phyloP scores from a whole-genome alignment of 2,888 invertebrate species.

The Tipula helvola region DNA sequence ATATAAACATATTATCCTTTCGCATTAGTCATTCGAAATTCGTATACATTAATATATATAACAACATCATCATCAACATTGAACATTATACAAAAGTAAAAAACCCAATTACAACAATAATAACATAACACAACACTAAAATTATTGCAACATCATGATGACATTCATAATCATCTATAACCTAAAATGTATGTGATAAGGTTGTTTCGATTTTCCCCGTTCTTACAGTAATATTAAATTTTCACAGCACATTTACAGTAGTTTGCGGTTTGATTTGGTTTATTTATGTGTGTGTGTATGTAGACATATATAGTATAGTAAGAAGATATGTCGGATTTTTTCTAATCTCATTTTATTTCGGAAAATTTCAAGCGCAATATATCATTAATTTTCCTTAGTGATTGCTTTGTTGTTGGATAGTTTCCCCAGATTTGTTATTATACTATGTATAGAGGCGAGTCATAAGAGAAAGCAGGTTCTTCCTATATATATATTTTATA shows the following conservation, averaged over 20 bases:
- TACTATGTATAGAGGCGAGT: not conserved
- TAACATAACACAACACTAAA: not conserved
- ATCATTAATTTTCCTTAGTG: not conserved
- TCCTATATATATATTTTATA: not conserved
- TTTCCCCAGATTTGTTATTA: not conserved
- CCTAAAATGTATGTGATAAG: not conserved
- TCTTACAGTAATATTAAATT: not conserved
- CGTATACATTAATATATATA: not conserved
- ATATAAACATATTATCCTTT: not conserved
- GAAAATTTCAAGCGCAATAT: not conserved
- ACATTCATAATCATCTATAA: not conserved
- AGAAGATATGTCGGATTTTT: not conserved
- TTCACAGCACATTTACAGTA: not conserved
- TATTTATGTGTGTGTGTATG: not conserved
- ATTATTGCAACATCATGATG: not conserved
- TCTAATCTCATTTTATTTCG: not conserved
- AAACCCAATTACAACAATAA: not conserved
- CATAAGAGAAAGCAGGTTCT: not conserved
- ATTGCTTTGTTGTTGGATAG: not conserved
- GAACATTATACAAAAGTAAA: no score
- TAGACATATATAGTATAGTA: not conserved
- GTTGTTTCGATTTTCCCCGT: not conserved
- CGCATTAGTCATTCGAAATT: not conserved
- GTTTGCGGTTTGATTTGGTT: not conserved
- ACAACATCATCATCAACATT: not conserved